phyloP scores from a whole-genome alignment of 2,888 invertebrate genomes.

The Rhingia rostrata region DNA sequence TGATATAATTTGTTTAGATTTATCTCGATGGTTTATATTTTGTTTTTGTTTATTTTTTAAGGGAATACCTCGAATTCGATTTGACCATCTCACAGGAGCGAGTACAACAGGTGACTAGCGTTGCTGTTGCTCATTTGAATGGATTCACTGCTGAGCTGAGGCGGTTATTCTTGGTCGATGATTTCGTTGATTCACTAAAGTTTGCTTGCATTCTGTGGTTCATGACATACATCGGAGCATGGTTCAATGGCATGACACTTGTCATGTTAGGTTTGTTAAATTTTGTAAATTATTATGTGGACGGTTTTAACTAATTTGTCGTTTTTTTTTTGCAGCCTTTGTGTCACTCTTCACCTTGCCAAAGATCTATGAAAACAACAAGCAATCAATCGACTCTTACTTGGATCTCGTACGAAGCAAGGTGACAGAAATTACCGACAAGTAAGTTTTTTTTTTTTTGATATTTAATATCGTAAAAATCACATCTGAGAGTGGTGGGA shows the following conservation, averaged over 20 bases:
- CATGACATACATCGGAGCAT: conserved; percentile 98
- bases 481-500: background rate
- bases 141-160: conserved; percentile 92
- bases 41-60: conserved; percentile 80
- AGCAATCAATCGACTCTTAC: conserved; percentile 95
- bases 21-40: background rate
- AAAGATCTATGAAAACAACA: conserved; percentile 97
- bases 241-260: conserved; percentile 99
- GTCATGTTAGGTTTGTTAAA: conserved; percentile 91
- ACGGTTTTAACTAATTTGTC: background rate
- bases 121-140: conserved; percentile 94
- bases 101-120: conserved; percentile 93
- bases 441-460: conserved; percentile 85
- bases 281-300: conserved; percentile 34
- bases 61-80: conserved; percentile 93
- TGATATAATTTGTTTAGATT: background rate
- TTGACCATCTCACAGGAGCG: conserved; percentile 95
- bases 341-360: conserved; percentile 97
- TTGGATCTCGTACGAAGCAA: conserved; percentile 93
- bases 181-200: conserved; percentile 97
- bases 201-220: conserved; percentile 98
- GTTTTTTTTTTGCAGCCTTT: conserved; percentile 87
- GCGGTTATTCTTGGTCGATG: conserved; percentile 97
- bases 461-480: background rate
- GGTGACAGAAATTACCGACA: conserved; percentile 93